Conservation (phyloP, 2,888 invertebrate genomes). For the Rapana venosa region DNA sequence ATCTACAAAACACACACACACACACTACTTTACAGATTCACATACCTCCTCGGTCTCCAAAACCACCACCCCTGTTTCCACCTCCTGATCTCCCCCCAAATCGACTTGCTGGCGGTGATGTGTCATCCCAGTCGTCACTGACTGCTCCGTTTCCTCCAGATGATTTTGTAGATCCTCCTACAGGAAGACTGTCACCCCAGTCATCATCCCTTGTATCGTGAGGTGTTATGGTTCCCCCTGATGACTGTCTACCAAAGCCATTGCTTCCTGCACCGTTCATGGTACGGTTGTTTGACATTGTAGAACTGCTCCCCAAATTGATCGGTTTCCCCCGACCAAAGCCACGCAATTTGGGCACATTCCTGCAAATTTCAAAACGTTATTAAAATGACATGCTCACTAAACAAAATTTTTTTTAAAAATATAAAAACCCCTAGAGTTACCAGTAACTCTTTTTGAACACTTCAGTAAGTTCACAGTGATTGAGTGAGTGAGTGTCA, state of each 20-base stretch:
- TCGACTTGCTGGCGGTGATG: background rate
- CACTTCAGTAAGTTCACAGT: no score
- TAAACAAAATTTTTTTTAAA: background rate
- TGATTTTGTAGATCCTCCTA: background rate
- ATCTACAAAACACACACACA: no score
- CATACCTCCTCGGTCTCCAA: conserved; percentile 27
- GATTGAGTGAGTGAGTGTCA: no score
- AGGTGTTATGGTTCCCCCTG: background rate
- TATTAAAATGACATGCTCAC: no score
- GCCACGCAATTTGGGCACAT: conserved; percentile 9
- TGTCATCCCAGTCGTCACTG: background rate
- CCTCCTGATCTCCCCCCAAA: background rate
- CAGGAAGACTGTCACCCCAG: background rate
- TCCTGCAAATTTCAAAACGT: background rate
- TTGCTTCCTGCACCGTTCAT: background rate
- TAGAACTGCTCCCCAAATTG: background rate
- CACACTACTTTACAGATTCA: background rate
- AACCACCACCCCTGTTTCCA: background rate
- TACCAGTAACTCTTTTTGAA: no score
- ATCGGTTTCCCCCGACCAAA: conserved; percentile 21
- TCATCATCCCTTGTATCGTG: background rate
- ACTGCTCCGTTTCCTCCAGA: conserved; percentile 30
- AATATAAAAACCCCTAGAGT: no score
- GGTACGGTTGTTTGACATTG: background rate
- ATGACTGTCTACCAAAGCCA: background rate